Percentiles rank a stretch among this genome's conserved stretches.
Evolutionary conservation across 1,140 invertebrate species (phyloP).

Genomic region (Papilio aristodemus): DNA sequence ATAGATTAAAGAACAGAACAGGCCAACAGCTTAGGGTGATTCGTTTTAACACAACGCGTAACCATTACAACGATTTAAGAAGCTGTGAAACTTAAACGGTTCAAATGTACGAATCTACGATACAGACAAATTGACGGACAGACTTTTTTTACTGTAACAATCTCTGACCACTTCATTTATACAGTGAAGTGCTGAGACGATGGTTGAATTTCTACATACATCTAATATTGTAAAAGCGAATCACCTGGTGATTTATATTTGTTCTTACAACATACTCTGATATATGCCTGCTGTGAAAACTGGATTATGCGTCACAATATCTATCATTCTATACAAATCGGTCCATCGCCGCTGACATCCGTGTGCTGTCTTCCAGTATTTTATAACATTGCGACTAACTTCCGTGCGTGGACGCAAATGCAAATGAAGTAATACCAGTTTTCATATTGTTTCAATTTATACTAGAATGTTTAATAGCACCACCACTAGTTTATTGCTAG

Average conservation of each 20-base stretch:
- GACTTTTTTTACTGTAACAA: neutral
- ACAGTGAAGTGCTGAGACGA: neutral
- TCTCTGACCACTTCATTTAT: neutral
- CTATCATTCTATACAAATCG: slow-evolving; percentile 19
- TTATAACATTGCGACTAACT: slow-evolving; percentile 49
- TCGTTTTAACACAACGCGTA: slow-evolving; percentile 15
- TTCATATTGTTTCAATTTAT: slow-evolving; percentile 30
- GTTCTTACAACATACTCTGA: neutral
- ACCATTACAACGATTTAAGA: neutral
- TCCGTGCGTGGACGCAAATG: neutral
- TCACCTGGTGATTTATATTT: slow-evolving; percentile 26
- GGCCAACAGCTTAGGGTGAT: slow-evolving; percentile 22
- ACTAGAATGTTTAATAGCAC: slow-evolving; percentile 49
- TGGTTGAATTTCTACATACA: neutral
- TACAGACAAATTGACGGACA: neutral
- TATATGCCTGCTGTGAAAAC: slow-evolving; percentile 22
- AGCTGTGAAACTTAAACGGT: neutral
- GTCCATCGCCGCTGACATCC: slow-evolving; percentile 40
- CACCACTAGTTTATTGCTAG: slow-evolving; percentile 58
- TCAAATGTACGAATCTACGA: neutral
- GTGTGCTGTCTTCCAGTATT: slow-evolving; percentile 69
- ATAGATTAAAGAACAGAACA: slow-evolving; percentile 10
- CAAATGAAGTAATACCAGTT: slow-evolving; percentile 20
- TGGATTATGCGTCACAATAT: slow-evolving; percentile 24
- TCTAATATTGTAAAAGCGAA: slow-evolving; percentile 20